phyloP scores from a whole-genome alignment of 2,113 vertebrate species.

The Pholis gunnellus region DNA sequence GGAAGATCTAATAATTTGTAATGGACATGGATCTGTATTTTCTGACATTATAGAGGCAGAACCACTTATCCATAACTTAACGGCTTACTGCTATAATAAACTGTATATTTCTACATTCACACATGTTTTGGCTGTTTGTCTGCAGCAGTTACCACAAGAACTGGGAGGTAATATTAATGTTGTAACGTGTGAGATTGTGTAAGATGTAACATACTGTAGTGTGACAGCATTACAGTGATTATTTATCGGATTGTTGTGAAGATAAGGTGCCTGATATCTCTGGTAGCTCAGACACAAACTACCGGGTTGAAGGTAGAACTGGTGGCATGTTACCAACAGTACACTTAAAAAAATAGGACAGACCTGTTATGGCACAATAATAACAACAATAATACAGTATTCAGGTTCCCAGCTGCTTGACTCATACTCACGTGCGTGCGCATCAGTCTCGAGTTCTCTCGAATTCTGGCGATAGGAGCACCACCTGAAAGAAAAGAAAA shows the following conservation, averaged over 20 bases:
- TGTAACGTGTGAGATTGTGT: neutral
- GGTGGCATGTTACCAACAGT: neutral
- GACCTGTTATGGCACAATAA: neutral
- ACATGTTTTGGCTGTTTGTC: neutral
- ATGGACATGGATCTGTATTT: neutral
- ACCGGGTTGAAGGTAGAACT: neutral
- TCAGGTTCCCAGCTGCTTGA: neutral
- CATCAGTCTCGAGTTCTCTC: slow-evolving; percentile 54
- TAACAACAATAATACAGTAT: neutral
- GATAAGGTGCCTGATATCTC: neutral
- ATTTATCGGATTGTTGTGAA: neutral
- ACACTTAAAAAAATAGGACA: neutral
- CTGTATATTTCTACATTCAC: too few relatives aligned
- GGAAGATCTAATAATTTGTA: neutral
- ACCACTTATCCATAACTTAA: neutral
- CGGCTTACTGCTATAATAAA: too few relatives aligned
- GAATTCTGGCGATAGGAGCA: neutral
- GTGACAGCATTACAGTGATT: neutral
- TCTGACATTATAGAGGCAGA: neutral
- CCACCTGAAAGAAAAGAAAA: slow-evolving; percentile 10
- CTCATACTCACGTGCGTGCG: slow-evolving; percentile 73
- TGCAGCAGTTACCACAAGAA: neutral
- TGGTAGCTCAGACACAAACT: neutral
- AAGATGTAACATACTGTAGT: neutral
- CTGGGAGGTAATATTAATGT: neutral